Evolutionary conservation across 2,797 vertebrate species (phyloP).

Genomic region (Xyrichtys novacula): DNA sequence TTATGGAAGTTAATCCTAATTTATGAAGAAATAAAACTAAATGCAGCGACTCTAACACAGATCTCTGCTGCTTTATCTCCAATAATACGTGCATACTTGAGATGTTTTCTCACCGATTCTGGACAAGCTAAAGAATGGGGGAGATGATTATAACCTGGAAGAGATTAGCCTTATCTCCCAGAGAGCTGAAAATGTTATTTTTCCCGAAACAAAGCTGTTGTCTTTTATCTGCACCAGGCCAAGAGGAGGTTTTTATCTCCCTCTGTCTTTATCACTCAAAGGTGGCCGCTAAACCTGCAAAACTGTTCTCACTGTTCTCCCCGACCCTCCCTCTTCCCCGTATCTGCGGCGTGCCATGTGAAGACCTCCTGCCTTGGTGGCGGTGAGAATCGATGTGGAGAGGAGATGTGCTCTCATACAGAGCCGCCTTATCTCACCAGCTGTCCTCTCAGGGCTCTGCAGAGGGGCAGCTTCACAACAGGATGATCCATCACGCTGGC

Average conservation of each 20-base stretch:
- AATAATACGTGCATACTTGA: not conserved
- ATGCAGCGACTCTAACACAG: too few relatives aligned
- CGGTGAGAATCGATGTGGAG: constrained; percentile 75
- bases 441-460: constrained; percentile 77
- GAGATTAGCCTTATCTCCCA: constrained; percentile 60
- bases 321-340: constrained; percentile 53
- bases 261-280: constrained; percentile 76
- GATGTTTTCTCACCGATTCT: constrained; percentile 15
- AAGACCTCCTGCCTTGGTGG: constrained; percentile 80
- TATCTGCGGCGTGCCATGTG: constrained; percentile 78
- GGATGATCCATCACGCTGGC: constrained; percentile 79
- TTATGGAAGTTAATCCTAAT: too few relatives aligned
- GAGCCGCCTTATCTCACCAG: constrained; percentile 77
- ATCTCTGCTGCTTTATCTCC: not conserved
- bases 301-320: constrained; percentile 55
- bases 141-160: constrained; percentile 44
- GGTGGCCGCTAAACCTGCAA: constrained; percentile 71
- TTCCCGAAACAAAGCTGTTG: constrained; percentile 59
- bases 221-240: constrained; percentile 60
- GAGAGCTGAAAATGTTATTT: constrained; percentile 53
- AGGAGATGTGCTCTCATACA: constrained; percentile 76
- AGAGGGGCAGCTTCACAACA: constrained; percentile 73
- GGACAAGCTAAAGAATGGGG: constrained; percentile 8
- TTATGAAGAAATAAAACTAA: too few relatives aligned
- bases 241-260: constrained; percentile 73